Base-by-base conservation (phyloP, 1,140 invertebrate genomes). In the Listronotus oregonensis region DNA sequence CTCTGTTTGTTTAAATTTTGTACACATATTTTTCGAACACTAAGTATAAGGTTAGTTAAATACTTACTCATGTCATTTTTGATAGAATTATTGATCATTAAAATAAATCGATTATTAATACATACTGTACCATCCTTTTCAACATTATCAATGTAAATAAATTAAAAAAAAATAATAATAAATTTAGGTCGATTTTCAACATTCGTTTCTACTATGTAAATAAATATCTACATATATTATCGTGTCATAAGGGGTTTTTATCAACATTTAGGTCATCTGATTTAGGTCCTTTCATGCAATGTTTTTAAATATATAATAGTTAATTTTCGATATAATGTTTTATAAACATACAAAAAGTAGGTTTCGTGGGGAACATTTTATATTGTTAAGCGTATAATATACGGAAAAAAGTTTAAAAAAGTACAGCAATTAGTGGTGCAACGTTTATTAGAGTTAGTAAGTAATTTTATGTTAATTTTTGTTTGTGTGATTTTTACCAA, bases 171-270 rank as follows among this genome's bases (percentile, higher is more conserved):
- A 55, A 9, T 14, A 17, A 34, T 37, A 37, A 18, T 37, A 18
- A 55, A 10, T 37, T 61, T 61, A 61, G 49, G 37, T 61, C 59
- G 59, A 51, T 61, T 61, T 50, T 40, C 37, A 51, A 61, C 21
- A 43, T 61, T 61, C 59, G 37, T 61, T 51, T 47, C 57, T 60
- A 60, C 46, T 12, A 34, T 49, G 31, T 49, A 61, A 47, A n/a
- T n/a, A n/a, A n/a, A 42, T 52, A 52, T 51, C 49, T 60, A 44
- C 37, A 61, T 40, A 60, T 61, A 61, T 61, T 43, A 61, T 61
- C 47, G 37, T 47, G 46, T 52, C 59, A 52, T 52, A 61, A 61
- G 59, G 59, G 59, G 59, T 61, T 61, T 46, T 49, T 60, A 60
- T 49, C 15, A 61, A 49, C 57, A 49, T 59, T 59, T 59, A 59